phyloP scores from a whole-genome alignment of 2,888 invertebrate species.

The Chrysotoxum bicinctum region DNA sequence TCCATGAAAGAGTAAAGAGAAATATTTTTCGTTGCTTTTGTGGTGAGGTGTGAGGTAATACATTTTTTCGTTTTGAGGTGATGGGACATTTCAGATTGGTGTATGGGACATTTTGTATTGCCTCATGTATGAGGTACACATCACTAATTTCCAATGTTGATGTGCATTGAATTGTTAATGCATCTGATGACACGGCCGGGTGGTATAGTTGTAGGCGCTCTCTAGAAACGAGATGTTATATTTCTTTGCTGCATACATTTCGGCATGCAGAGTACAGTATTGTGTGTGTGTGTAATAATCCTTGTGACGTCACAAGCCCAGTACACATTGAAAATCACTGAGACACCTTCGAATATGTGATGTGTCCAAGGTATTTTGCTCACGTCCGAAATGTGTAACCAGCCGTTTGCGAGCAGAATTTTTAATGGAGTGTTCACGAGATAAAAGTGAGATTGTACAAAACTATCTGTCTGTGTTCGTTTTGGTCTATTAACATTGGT shows the following conservation, averaged over 20 bases:
- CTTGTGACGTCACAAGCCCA: neutral
- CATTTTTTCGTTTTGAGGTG: too few species aligned
- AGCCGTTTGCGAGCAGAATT: slow-evolving; percentile 38
- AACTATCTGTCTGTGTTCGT: slow-evolving; percentile 5
- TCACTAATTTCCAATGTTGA: slow-evolving; percentile 33
- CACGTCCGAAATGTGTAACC: slow-evolving; percentile 46
- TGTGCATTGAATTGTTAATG: slow-evolving; percentile 61
- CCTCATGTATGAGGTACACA: too few species aligned
- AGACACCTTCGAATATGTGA: slow-evolving; percentile 7
- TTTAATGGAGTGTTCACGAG: slow-evolving; percentile 19
- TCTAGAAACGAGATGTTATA: neutral
- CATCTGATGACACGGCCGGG: neutral
- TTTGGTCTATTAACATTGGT: slow-evolving; percentile 36
- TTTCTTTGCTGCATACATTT: neutral
- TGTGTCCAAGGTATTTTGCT: neutral
- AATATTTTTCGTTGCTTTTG: too few species aligned
- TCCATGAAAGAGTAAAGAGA: too few species aligned
- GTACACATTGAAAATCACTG: slow-evolving; percentile 36
- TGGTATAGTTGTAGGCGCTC: neutral
- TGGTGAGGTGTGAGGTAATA: too few species aligned
- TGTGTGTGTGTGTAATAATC: neutral
- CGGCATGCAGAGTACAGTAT: neutral
- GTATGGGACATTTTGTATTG: too few species aligned
- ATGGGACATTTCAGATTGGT: too few species aligned
- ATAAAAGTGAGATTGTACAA: slow-evolving; percentile 40